Base-by-base conservation (phyloP, 2,888 invertebrate genomes). In the Cryptocheilus praepositus region DNA sequence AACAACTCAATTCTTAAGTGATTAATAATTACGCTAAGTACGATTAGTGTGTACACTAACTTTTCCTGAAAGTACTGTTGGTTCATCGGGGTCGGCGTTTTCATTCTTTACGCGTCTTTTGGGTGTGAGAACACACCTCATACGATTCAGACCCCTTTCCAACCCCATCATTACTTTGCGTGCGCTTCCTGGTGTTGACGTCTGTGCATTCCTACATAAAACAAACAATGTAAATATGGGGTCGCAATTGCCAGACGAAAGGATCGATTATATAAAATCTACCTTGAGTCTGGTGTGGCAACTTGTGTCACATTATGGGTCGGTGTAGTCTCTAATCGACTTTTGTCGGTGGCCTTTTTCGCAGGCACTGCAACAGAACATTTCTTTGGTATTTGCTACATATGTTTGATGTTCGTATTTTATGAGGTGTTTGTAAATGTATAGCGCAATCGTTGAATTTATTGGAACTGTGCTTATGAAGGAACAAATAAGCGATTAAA, bases 101-200 rank as follows among this genome's bases (percentile, higher is more conserved):
- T 86, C 84, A 73, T 85, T 89, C 66, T 88, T 89, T 13, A 72
- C 61, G 21, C 86, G 85, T 63, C 89, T 87, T 76, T 91, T 90
- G 0, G 95, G 95, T 0, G 95, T 95, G 46, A 95, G 89, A 82
- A 94, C 92, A 76, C 91, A 92, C 74, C 92, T 91, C 74, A 95
- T 92, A 67, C 90, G 90, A 80, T 93, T 92, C 67, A 94, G 88
- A 44, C 93, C 92, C 66, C 93, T 90, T 86, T 95, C 95, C 64
- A 95, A 90, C 46, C 93, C 93, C 84, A 93, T 91, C 65, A 95
- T 90, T 61, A 91, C 89, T 81, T 92, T 92, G 63, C 91, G 90
- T 1, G 92, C 91, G 64, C 92, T 92, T 60, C 91, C 89, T 4
- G 91, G 89, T 49, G 90, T 90, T 45, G 88, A 82, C 5, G 75